Base-by-base conservation (phyloP, 2,797 vertebrate genomes). In the Xiphophorus birchmanni region DNA sequence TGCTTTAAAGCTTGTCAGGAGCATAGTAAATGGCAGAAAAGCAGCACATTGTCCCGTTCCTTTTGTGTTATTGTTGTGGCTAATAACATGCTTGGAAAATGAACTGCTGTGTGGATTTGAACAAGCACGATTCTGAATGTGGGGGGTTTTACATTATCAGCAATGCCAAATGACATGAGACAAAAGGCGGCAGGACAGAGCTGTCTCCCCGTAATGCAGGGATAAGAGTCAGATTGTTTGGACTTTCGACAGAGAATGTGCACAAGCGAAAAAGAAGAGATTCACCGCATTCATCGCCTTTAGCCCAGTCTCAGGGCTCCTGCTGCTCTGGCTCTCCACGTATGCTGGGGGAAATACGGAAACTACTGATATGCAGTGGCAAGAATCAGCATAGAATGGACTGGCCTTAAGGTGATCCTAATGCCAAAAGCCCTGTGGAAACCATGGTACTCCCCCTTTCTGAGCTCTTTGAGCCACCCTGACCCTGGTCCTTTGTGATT, bases 401-500 rank as follows among this genome's bases (percentile, higher is more conserved):
- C 71, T 0, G 52, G 82, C 83, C 75, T 88, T 91, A 92, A 95
- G 92, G 94, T 91, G 92, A 93, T 92, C 92, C 91, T 94, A 89
- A 92, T 94, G 92, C 91, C 80, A 84, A 87, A 48, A 89, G 80
- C 87, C 79, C 81, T 54, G 80, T 87, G 86, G 87, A 91, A 85
- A 88, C 89, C 87, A 83, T 80, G 82, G 82, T 77, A 45, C 82
- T 48, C 84, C 76, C 78, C 72, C 47, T 73, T 75, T 81, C 72
- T 80, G 37, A 50, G 76, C 85, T 80, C 79, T 63, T 76, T 86
- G 83, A 84, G 88, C 86, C 90, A 82, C 85, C 83, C 92, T 93
- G 93, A 94, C 93, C 94, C 94, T 93, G 89, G 89, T 92, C 85
- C 90, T 93, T 93, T 93, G 91, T 86, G 89, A 90, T 91, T 93